Evolutionary conservation across 2,113 vertebrate genomes (phyloP), one percentile per base, ranked within the genome.

Genomic region (Lepus timidus): DNA sequence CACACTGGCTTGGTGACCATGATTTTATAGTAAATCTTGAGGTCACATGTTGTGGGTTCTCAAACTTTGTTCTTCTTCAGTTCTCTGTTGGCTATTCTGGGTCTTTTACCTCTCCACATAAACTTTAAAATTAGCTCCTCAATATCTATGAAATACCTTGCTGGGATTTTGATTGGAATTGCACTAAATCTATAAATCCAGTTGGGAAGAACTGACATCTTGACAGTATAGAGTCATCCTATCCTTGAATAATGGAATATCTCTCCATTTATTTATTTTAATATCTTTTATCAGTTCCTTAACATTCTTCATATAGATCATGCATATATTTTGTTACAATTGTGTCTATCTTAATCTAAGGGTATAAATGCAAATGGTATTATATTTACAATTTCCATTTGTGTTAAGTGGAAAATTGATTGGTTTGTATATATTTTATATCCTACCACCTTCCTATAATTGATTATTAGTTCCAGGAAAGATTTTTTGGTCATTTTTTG

Each of bases 201-300:
- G 4, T 20, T 58, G 55, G 55, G 13, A 58, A 58, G 55, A 58
- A 58, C 55, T 58, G 13, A 58, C 4, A 17, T 14, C 12, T 58
- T 78, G 22, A 76, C 20, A 52, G 44, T 78, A 92, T 44, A 76
- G 62, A 70, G 29, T 84, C 79, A 52, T 78, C 10, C 16, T 78
- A 44, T 76, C 27, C 12, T 71, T 79, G 33, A 39, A 16, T 13
- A 75, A n/a, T n/a, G n/a, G 58, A 68, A 87, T 71, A 55, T 73
- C 20, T 93, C 75, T 23, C 10, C 31, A 65, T 39, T 65, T 88
- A 92, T 65, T 64, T 92, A 65, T 27, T 88, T 92, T n/a, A 20
- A 39, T 88, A 4, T 33, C 55, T 88, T 88, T 31, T 84, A 70
- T 78, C 58, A n/a, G 9, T 92, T 64, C 78, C 62, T 3, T 84